Conservation (phyloP, 64 coral and sea anemone species). For the Hydrozoanthus tunicans region DNA sequence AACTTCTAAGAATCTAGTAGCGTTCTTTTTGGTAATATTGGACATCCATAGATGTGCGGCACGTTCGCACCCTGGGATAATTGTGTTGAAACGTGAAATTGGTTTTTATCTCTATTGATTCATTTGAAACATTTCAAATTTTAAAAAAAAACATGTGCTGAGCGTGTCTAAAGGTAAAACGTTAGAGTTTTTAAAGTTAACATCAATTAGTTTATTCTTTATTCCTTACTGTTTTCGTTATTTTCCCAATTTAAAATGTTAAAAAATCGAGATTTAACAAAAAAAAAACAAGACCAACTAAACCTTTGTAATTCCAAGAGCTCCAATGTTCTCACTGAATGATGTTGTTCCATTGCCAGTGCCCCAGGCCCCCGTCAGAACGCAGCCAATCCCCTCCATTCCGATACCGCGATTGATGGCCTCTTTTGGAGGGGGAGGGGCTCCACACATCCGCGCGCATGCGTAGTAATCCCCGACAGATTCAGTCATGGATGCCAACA, state of each 20-base stretch:
- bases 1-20: too few relatives aligned
- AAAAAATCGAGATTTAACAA: too few relatives aligned
- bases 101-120: too few relatives aligned
- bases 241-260: background rate
- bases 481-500: slow-evolving; percentile 45
- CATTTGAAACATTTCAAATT: too few relatives aligned
- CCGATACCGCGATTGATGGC: slow-evolving; percentile 59
- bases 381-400: slow-evolving; percentile 50
- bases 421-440: slow-evolving; percentile 60
- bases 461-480: slow-evolving; percentile 69
- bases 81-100: too few relatives aligned
- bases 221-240: background rate
- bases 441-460: slow-evolving; percentile 60
- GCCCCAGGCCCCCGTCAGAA: slow-evolving; percentile 53
- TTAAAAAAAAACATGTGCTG: too few relatives aligned
- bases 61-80: too few relatives aligned
- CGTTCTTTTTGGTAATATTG: too few relatives aligned
- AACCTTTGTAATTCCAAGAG: slow-evolving; percentile 60
- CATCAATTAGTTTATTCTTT: too few relatives aligned
- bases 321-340: slow-evolving; percentile 56
- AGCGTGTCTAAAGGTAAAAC: too few relatives aligned
- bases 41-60: too few relatives aligned
- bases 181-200: too few relatives aligned
- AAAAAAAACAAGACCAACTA: background rate
- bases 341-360: slow-evolving; percentile 66